Conservation (phyloP, 2,113 vertebrate genomes). For the Rhea pennata region DNA sequence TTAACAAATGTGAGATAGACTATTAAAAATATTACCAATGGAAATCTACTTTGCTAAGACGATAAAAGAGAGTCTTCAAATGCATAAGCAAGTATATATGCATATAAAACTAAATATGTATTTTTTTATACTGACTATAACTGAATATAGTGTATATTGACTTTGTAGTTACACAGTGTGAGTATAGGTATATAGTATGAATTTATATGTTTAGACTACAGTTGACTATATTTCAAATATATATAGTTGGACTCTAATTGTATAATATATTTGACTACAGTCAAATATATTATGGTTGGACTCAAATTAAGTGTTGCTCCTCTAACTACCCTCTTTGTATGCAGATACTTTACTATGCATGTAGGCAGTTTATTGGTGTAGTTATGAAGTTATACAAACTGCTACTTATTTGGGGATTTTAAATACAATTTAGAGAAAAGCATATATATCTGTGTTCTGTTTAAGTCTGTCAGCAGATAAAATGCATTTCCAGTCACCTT, state of each 20-base stretch:
- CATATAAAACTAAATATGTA: background rate
- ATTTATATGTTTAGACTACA: background rate
- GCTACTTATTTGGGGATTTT: background rate
- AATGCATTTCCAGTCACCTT: background rate
- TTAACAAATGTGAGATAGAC: background rate
- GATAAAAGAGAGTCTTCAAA: background rate
- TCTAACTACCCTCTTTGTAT: background rate
- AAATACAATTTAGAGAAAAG: background rate
- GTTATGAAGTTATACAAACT: background rate
- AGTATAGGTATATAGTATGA: background rate
- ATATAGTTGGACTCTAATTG: background rate
- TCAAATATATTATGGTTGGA: background rate
- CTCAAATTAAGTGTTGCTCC: background rate
- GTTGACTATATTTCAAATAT: background rate
- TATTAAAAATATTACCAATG: slow-evolving; percentile 4
- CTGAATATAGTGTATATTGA: background rate
- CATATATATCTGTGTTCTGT: background rate
- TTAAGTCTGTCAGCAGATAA: background rate
- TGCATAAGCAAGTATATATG: background rate
- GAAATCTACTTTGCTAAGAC: background rate
- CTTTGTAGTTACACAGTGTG: background rate
- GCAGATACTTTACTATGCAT: background rate
- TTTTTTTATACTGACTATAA: background rate
- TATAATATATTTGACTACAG: background rate
- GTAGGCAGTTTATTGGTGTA: background rate